A percentile compares a stretch with the other conserved stretches of the same genome.
phyloP scores from a whole-genome alignment of 2,113 vertebrate genomes.

The Nothoprocta perdicaria region DNA sequence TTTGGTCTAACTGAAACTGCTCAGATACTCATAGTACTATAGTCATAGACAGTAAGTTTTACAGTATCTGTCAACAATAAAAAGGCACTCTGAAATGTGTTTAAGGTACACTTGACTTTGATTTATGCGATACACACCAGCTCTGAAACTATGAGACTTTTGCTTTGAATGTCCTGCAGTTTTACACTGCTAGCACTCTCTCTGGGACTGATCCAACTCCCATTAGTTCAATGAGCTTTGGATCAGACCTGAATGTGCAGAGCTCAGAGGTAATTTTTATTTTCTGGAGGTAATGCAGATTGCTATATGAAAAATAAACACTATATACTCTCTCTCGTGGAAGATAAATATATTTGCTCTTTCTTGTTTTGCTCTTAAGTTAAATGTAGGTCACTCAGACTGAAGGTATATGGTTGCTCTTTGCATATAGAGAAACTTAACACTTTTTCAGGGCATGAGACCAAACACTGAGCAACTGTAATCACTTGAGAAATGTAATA shows the following conservation, averaged over 20 bases:
- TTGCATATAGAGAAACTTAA: constrained; percentile 51
- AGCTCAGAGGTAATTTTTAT: constrained; percentile 46
- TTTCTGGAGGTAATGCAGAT: constrained; percentile 44
- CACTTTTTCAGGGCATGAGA: constrained; percentile 57
- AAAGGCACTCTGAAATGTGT: neutral
- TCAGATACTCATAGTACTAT: neutral
- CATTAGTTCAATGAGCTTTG: constrained; percentile 45
- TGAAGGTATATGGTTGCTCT: constrained; percentile 43
- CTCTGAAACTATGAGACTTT: constrained; percentile 45
- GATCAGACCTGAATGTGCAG: constrained; percentile 27
- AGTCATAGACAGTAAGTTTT: neutral
- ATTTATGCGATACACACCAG: constrained; percentile 37
- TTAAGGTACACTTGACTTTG: constrained; percentile 45
- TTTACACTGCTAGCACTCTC: constrained; percentile 63
- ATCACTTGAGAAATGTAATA: constrained; percentile 71
- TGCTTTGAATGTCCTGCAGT: constrained; percentile 42
- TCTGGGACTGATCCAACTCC: constrained; percentile 61
- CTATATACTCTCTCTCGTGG: neutral
- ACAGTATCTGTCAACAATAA: neutral
- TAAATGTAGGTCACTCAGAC: constrained; percentile 62
- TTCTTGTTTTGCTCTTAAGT: constrained; percentile 59
- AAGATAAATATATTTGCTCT: constrained; percentile 51
- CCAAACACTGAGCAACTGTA: constrained; percentile 64
- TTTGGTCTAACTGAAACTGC: neutral
- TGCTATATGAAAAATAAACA: constrained; percentile 57